Evolutionary conservation across 2,797 vertebrate species (phyloP).

Genomic region (Gambusia yucatana): DNA sequence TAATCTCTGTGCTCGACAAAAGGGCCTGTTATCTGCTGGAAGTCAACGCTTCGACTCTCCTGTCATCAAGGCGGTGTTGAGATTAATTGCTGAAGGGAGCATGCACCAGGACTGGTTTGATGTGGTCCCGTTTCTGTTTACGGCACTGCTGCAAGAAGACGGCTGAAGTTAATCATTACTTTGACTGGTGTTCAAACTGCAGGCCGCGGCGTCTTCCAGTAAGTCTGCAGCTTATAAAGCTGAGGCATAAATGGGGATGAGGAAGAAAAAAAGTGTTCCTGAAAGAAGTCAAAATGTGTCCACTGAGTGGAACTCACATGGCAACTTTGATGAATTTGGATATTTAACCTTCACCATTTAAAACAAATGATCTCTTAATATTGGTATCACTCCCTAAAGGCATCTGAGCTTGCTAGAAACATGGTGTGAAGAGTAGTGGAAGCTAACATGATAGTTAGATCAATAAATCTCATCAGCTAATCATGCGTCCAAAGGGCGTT

Average conservation of each 20-base stretch:
- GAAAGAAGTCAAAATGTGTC: background rate
- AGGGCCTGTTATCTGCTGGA: slow-evolving; percentile 9
- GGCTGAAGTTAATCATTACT: background rate
- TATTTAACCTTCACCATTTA: background rate
- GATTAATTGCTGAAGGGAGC: background rate
- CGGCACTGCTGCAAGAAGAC: background rate
- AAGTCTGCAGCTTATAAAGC: background rate
- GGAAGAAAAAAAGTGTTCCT: background rate
- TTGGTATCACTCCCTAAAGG: background rate
- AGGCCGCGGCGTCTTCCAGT: background rate
- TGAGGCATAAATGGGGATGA: background rate
- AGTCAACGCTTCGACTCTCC: background rate
- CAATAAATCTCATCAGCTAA: background rate
- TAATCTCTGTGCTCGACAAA: slow-evolving; percentile 6
- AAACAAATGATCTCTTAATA: too few relatives aligned
- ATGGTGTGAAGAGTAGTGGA: background rate
- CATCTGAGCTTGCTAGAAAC: background rate
- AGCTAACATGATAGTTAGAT: background rate
- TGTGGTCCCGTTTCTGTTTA: background rate
- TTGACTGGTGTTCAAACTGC: background rate
- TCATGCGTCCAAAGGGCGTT: too few relatives aligned
- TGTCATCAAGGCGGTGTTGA: background rate
- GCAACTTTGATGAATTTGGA: background rate
- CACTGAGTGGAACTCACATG: background rate
- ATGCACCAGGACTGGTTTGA: background rate